Evolutionary conservation across 2,888 invertebrate species (phyloP).

Genomic region (Acholoe squamosa): DNA sequence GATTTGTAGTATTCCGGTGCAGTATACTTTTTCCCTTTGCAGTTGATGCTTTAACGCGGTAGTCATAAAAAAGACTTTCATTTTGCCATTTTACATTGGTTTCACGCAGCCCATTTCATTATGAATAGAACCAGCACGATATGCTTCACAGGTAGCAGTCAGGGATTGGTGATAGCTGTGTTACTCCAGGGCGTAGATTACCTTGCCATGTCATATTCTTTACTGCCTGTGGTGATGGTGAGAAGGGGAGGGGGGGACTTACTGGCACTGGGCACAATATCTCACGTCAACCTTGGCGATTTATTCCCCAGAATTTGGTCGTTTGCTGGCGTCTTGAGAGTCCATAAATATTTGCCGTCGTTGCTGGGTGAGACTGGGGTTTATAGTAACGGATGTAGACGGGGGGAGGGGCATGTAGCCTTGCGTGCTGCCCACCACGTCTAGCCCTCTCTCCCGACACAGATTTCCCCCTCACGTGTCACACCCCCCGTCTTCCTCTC

Average conservation of each 20-base stretch:
- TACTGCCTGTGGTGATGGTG: not conserved
- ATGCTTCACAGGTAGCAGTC: too few species aligned
- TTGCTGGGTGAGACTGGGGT: not conserved
- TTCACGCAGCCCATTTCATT: too few species aligned
- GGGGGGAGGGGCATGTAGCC: not conserved
- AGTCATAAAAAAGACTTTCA: too few species aligned
- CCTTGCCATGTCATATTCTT: not conserved
- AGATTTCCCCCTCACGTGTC: constrained; percentile 45
- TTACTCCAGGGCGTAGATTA: not conserved
- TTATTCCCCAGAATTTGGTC: constrained; percentile 53
- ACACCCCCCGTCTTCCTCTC: not conserved
- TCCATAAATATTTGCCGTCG: constrained; percentile 53
- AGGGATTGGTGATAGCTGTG: not conserved
- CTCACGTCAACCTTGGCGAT: constrained; percentile 29
- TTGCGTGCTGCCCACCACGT: not conserved
- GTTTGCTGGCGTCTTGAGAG: constrained; percentile 24
- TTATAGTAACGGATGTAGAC: not conserved
- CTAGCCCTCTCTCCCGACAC: constrained; percentile 41
- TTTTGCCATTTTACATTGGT: too few species aligned
- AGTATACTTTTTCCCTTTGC: too few species aligned
- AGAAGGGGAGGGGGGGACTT: not conserved
- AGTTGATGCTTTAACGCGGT: too few species aligned
- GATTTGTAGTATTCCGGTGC: too few species aligned
- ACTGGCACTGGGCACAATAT: not conserved
- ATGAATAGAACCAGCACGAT: too few species aligned